Evolutionary conservation across 2,888 invertebrate genomes (phyloP).

Genomic region (Cerastis rubricosa): DNA sequence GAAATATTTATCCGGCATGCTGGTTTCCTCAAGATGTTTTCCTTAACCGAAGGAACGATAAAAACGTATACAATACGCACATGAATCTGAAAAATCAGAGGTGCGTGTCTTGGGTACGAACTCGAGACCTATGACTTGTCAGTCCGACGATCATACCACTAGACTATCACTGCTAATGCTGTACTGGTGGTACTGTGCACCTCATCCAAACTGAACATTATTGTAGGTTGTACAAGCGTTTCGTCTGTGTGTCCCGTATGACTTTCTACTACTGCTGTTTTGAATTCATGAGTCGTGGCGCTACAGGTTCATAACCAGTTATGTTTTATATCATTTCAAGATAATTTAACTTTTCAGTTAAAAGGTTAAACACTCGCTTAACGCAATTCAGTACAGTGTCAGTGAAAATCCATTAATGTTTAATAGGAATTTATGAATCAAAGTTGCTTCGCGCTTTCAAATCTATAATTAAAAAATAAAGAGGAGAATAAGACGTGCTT

Average conservation of each 20-base stretch:
- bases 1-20: too few species aligned
- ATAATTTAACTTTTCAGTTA: conserved; percentile 35
- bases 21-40: too few species aligned
- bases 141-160: too few species aligned
- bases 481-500: neutral
- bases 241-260: conserved; percentile 48
- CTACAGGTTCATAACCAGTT: conserved; percentile 59
- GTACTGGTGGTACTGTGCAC: neutral
- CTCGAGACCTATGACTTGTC: too few species aligned
- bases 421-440: conserved; percentile 2
- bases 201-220: conserved; percentile 1
- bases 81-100: too few species aligned
- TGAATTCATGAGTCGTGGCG: conserved; percentile 62
- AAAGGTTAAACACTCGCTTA: conserved; percentile 6
- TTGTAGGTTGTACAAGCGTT: neutral
- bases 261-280: conserved; percentile 65
- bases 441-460: neutral
- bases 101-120: too few species aligned
- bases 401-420: conserved; percentile 8
- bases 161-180: too few species aligned
- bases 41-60: too few species aligned
- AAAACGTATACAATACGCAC: too few species aligned
- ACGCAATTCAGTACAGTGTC: neutral
- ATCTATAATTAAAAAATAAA: neutral
- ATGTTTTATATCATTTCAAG: conserved; percentile 17